These are phyloP conservation scores for Seriola quinqueradiata DNA, from an alignment of 2,113 vertebrate species.

Conservation along the genomic window DNA sequence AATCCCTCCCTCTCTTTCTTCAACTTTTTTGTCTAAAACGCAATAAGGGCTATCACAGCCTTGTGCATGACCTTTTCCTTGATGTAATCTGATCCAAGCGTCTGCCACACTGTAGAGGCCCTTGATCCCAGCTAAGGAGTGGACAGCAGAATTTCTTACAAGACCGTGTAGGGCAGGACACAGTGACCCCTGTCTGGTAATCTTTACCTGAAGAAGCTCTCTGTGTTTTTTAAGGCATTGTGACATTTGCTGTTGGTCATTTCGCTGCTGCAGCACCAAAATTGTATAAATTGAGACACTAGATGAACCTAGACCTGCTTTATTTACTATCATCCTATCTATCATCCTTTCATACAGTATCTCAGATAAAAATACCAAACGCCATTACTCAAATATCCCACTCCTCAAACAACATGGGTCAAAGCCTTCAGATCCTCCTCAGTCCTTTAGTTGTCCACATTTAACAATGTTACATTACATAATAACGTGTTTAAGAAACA, in stretches of 20 bases:
- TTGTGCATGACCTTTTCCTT: neutral
- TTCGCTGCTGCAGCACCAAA: neutral
- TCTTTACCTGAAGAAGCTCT: neutral
- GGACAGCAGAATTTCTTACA: neutral
- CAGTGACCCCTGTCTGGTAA: neutral
- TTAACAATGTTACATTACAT: neutral
- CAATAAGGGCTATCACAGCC: conserved; percentile 22
- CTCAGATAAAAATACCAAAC: too few relatives aligned
- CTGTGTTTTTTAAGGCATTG: neutral
- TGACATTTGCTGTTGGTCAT: neutral
- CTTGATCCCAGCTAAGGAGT: conserved; percentile 23
- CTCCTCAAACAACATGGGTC: too few relatives aligned
- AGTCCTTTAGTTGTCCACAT: neutral
- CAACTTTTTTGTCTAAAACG: conserved; percentile 17
- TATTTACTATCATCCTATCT: too few relatives aligned
- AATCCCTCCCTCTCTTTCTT: conserved; percentile 8
- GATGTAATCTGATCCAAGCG: conserved; percentile 44
- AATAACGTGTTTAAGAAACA: neutral
- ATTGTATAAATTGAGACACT: neutral
- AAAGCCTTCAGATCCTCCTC: neutral
- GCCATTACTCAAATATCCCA: too few relatives aligned
- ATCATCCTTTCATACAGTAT: too few relatives aligned
- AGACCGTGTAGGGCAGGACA: neutral
- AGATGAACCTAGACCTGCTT: neutral
- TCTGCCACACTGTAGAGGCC: conserved; percentile 14